A percentile compares a stretch with the other conserved stretches of the same genome.
phyloP scores from a whole-genome alignment of 2,888 invertebrate species.

The Tetragnatha montana region DNA sequence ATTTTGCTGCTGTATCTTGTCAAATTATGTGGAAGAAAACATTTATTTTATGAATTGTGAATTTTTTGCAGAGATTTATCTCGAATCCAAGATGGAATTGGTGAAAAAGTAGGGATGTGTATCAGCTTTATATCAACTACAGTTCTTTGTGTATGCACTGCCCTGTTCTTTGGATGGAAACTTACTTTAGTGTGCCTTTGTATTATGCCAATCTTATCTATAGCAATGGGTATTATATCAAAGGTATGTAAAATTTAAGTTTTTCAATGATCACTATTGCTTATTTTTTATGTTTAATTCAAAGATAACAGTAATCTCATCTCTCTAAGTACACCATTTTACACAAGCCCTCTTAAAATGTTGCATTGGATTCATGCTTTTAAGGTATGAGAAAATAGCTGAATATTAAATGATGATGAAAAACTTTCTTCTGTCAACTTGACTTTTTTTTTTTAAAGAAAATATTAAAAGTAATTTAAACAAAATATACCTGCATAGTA shows the following conservation, averaged over 20 bases:
- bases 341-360: no score
- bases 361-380: no score
- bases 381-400: no score
- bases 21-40: background rate
- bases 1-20: background rate
- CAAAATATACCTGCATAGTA: no score
- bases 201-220: slow-evolving; percentile 85
- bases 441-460: no score
- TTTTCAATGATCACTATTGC: background rate
- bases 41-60: background rate
- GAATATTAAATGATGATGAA: no score
- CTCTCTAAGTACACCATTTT: no score
- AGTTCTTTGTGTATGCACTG: slow-evolving; percentile 83
- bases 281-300: background rate
- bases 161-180: slow-evolving; percentile 87
- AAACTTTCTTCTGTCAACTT: no score
- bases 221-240: slow-evolving; percentile 85
- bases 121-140: slow-evolving; percentile 84
- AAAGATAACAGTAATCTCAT: background rate
- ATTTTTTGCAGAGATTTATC: slow-evolving; percentile 76
- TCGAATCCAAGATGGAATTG: slow-evolving; percentile 88
- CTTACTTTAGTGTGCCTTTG: slow-evolving; percentile 85
- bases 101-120: slow-evolving; percentile 87
- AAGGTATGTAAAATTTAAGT: slow-evolving; percentile 77
- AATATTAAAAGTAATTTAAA: no score